Base-by-base conservation (phyloP, 2,113 vertebrate genomes). In the Noturus placidus region DNA sequence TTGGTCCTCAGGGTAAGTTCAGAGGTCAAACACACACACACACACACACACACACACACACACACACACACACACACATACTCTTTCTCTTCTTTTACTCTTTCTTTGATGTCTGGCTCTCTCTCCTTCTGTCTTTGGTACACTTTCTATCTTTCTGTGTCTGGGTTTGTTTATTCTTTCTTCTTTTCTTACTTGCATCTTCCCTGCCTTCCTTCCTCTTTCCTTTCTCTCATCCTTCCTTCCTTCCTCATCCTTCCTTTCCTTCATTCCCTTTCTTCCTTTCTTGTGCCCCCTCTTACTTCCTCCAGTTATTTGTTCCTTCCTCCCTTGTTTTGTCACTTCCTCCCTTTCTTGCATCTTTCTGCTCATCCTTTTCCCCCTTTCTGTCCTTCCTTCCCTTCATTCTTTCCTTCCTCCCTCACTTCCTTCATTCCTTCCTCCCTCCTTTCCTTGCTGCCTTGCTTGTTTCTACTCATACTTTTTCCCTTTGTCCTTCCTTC, bases 231-330 rank as follows among this genome's bases (percentile, higher is more conserved):
- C 25, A n/a, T n/a, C n/a, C n/a, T n/a, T 76, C 20, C 19, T 76
- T 22, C 93, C 74, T 91, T 57, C 88, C 22, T 87, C 56, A 30
- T 10, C 20, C 11, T n/a, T n/a, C n/a, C n/a, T n/a, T n/a, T n/a
- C n/a, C n/a, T 10, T 13, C 35, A 17, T 17, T 7, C 14, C 46
- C 46, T 50, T 50, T 8, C 46, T 46, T 46, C 46, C 46, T 46
- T 46, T 50, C 46, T 50, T 50, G 46, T 10, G 8, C 46, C 46
- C 46, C 7, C 1, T 5, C 33, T 19, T 7, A 1, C 67, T 35
- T 35, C 15, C 67, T 35, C 33, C 15, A 14, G 17, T 70, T 19
- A 6, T 70, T 4, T 2, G 5, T 6, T 30, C 5, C 17, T 70
- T 30, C 11, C 17, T 72, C 17, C 69, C 15, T 72, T 6, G 33